phyloP scores from a whole-genome alignment of 1,140 invertebrate genomes.

The Ooceraea biroi region DNA sequence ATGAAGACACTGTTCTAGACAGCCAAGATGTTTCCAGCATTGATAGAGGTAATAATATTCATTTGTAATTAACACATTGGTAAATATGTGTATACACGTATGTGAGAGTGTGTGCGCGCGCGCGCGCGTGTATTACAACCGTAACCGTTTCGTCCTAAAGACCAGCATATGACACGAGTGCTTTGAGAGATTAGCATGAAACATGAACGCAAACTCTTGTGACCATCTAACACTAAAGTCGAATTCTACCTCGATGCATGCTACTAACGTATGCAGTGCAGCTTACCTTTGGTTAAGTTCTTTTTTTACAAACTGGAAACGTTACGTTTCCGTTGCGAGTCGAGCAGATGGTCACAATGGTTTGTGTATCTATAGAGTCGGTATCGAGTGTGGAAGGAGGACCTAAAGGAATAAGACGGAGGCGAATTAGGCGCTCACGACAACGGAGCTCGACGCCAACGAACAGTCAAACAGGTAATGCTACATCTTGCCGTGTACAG shows the following conservation, averaged over 20 bases:
- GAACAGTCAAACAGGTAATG: constrained; percentile 79
- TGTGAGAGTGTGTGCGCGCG: background rate
- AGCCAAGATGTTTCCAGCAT: constrained; percentile 91
- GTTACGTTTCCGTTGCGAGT: constrained; percentile 38
- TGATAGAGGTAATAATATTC: constrained; percentile 89
- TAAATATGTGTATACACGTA: background rate
- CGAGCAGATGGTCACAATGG: constrained; percentile 85
- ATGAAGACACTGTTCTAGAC: constrained; percentile 92
- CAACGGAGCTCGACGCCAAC: constrained; percentile 85
- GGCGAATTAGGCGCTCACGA: constrained; percentile 80
- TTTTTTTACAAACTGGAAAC: constrained; percentile 33
- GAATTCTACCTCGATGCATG: constrained; percentile 73
- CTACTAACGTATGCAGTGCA: constrained; percentile 73
- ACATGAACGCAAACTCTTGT: constrained; percentile 83
- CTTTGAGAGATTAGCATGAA: constrained; percentile 76
- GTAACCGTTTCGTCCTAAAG: constrained; percentile 75
- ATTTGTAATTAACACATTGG: constrained; percentile 12
- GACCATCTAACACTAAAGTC: constrained; percentile 84
- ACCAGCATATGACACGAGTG: constrained; percentile 42
- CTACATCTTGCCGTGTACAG: background rate
- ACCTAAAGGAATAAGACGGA: constrained; percentile 85
- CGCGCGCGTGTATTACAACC: background rate
- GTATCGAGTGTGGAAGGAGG: constrained; percentile 88
- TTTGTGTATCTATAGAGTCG: constrained; percentile 87
- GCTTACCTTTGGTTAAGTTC: constrained; percentile 55